Evolutionary conservation across 2,797 vertebrate genomes (phyloP).

Genomic region (Acomys russatus): DNA sequence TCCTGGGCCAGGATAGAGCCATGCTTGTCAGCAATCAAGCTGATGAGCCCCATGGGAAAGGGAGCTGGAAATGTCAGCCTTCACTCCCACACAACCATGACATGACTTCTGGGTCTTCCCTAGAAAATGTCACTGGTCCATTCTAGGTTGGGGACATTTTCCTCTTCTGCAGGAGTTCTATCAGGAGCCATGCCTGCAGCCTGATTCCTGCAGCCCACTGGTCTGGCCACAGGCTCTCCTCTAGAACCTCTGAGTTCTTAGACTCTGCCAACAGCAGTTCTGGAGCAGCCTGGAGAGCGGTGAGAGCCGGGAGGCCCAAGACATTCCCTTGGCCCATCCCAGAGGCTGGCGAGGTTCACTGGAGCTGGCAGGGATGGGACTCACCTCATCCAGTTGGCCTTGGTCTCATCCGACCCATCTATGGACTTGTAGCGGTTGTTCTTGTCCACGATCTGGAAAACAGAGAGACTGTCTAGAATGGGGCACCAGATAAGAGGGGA

Average conservation of each 20-base stretch:
- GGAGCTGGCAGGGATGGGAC: conserved; percentile 74
- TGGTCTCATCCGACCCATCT: conserved; percentile 95
- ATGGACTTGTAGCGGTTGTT: conserved; percentile 95
- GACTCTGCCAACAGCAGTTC: neutral
- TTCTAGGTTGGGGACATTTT: neutral
- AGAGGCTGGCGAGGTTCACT: conserved; percentile 11
- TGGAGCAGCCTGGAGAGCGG: neutral
- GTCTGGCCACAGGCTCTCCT: neutral
- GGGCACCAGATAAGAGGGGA: neutral
- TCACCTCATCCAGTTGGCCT: conserved; percentile 99
- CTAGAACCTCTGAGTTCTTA: neutral
- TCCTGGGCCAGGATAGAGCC: neutral
- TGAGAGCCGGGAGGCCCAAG: neutral
- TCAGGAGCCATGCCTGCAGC: neutral
- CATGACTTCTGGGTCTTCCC: neutral
- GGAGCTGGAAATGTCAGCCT: neutral
- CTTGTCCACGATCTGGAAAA: conserved; percentile 93
- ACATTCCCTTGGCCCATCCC: conserved; percentile 18
- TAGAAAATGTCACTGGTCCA: neutral
- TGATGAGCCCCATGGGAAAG: neutral
- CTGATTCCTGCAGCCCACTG: neutral
- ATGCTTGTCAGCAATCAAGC: neutral
- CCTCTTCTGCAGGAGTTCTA: neutral
- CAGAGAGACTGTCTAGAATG: conserved; percentile 48
- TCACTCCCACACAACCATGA: neutral